A percentile compares a stretch with the other conserved stretches of the same genome.
These are phyloP conservation scores for Dendroctonus valens DNA, from an alignment of 1,140 invertebrate genomes.

Conservation along the genomic window DNA sequence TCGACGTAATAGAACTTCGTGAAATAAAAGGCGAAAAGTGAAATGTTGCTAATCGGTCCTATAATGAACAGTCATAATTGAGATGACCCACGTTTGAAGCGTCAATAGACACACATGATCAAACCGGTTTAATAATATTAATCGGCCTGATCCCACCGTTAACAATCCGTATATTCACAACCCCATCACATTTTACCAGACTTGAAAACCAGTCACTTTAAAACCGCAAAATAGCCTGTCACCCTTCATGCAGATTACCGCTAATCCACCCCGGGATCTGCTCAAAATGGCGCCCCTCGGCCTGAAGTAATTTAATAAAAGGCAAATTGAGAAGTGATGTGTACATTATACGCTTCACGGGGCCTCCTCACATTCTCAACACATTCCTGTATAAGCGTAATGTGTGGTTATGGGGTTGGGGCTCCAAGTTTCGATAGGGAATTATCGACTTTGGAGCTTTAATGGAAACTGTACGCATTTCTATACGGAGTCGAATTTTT, in stretches of 20 bases:
- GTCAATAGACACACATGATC: too few species aligned
- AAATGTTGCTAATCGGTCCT: too few species aligned
- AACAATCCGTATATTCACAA: too few species aligned
- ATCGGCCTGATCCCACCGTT: too few species aligned
- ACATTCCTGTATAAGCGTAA: slow-evolving; percentile 21
- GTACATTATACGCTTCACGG: slow-evolving; percentile 28
- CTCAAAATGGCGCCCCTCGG: slow-evolving; percentile 25
- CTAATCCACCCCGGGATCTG: slow-evolving; percentile 25
- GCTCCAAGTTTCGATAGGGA: not conserved
- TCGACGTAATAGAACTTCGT: too few species aligned
- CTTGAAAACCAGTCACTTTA: slow-evolving; percentile 13
- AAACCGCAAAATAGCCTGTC: slow-evolving; percentile 24
- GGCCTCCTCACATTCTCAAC: slow-evolving; percentile 13
- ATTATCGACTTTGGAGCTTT: slow-evolving; percentile 1
- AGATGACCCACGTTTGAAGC: too few species aligned
- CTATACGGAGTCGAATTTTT: too few species aligned
- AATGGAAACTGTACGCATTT: not conserved
- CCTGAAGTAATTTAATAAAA: slow-evolving; percentile 35
- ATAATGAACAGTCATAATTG: too few species aligned
- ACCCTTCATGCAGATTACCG: slow-evolving; percentile 29
- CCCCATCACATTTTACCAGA: too few species aligned
- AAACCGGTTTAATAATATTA: too few species aligned
- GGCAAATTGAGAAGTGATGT: slow-evolving; percentile 34
- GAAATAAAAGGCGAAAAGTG: too few species aligned
- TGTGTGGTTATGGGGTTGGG: slow-evolving; percentile 14